phyloP scores from a whole-genome alignment of 2,113 vertebrate genomes.

The Aldabrachelys gigantea region DNA sequence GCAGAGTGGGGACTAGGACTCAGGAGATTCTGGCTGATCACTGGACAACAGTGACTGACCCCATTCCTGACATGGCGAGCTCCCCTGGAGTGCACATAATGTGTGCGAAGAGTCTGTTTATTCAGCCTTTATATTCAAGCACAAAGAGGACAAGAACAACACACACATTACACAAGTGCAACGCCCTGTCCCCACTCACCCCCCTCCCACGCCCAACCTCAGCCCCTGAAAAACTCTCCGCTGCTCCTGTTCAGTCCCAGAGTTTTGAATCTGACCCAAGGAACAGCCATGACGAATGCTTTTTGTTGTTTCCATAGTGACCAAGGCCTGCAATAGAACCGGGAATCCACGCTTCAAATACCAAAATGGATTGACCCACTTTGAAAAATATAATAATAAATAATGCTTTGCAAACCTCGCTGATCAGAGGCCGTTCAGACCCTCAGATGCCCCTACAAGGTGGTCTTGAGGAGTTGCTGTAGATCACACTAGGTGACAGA shows the following conservation, averaged over 20 bases:
- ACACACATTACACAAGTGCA: neutral
- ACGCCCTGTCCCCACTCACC: neutral
- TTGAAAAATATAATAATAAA: slow-evolving; percentile 69
- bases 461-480: neutral
- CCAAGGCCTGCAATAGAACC: slow-evolving; percentile 71
- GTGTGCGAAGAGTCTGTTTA: rapidly evolving
- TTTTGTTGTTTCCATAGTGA: slow-evolving; percentile 78
- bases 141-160: neutral
- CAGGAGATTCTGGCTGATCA: neutral
- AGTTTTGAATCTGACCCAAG: slow-evolving; percentile 77
- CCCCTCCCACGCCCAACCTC: neutral
- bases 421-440: neutral
- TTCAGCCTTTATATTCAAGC: neutral
- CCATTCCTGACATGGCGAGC: neutral
- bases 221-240: neutral
- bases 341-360: slow-evolving; percentile 75
- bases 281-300: slow-evolving; percentile 80
- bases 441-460: neutral
- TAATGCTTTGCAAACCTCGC: slow-evolving; percentile 40
- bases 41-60: rapidly evolving
- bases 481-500: neutral
- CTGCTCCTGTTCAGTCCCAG: slow-evolving; percentile 55
- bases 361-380: slow-evolving; percentile 83
- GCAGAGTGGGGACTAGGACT: neutral
- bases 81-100: rapidly evolving